phyloP scores from a whole-genome alignment of 2,113 vertebrate species.

The Nansenia antarctica region DNA sequence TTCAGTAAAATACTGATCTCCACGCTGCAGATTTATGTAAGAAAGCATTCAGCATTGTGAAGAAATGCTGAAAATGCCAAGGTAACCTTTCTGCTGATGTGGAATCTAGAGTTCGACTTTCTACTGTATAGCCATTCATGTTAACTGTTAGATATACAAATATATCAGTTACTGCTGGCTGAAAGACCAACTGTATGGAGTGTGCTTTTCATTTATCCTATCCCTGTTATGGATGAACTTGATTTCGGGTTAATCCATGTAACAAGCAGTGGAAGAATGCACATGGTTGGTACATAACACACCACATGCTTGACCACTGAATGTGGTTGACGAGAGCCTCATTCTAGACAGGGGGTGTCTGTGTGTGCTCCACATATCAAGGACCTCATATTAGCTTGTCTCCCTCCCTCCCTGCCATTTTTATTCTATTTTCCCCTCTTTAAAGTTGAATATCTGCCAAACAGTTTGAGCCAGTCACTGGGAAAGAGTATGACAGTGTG shows the following conservation, averaged over 20 bases:
- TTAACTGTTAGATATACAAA: background rate
- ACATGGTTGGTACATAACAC: background rate
- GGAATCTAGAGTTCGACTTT: background rate
- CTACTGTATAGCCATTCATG: background rate
- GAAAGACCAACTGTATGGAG: background rate
- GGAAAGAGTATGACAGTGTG: background rate
- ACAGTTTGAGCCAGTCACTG: background rate
- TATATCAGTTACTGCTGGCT: background rate
- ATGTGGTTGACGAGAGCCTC: background rate
- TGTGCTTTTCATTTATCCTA: background rate
- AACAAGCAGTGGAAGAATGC: background rate
- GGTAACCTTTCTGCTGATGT: background rate
- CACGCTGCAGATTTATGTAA: too few relatives aligned
- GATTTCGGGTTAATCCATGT: background rate
- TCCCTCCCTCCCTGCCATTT: background rate
- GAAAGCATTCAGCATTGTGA: background rate
- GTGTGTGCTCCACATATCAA: background rate
- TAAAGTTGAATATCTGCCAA: background rate
- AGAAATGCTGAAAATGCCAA: background rate
- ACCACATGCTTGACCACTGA: background rate
- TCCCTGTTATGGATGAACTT: background rate
- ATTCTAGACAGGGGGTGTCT: background rate
- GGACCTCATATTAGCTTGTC: background rate
- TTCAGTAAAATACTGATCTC: too few relatives aligned
- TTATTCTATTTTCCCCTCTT: background rate